These are phyloP conservation scores for Sinodicranocentrus sp. DNA, from an alignment of 2,888 invertebrate species.

Conservation along the genomic window DNA sequence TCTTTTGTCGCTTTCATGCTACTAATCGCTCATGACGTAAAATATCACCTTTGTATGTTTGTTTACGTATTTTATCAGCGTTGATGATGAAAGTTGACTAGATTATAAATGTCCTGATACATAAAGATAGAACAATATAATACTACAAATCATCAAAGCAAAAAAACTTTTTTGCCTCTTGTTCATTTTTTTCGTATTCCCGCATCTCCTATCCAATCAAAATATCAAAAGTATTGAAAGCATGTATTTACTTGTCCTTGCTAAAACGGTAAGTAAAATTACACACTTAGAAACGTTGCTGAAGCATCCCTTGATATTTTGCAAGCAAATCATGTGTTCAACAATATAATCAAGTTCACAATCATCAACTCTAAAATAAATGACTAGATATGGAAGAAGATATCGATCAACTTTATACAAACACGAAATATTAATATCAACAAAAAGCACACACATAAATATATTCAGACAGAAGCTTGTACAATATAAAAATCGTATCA, in stretches of 20 bases:
- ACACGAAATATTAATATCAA: not conserved
- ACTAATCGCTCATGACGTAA: slow-evolving; percentile 44
- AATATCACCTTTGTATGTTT: not conserved
- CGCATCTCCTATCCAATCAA: too few relatives aligned
- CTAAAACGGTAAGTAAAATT: slow-evolving; percentile 21
- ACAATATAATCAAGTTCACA: not conserved
- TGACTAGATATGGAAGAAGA: not conserved
- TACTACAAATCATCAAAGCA: too few relatives aligned
- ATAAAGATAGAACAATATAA: too few relatives aligned
- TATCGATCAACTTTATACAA: slow-evolving; percentile 13
- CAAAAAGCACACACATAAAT: not conserved
- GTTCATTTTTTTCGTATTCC: too few relatives aligned
- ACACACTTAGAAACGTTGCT: not conserved
- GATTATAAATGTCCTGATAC: not conserved
- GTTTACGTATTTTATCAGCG: not conserved
- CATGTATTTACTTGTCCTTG: slow-evolving; percentile 43
- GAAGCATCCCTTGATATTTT: not conserved
- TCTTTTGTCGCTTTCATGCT: slow-evolving; percentile 21
- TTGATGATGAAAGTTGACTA: slow-evolving; percentile 36
- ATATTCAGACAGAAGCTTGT: not conserved
- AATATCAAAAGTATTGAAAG: too few relatives aligned
- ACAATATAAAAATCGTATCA: slow-evolving; percentile 38
- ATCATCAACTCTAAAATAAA: not conserved
- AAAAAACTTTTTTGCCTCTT: too few relatives aligned
- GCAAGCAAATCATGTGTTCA: not conserved